These are phyloP conservation scores for Iguana delicatissima DNA, from an alignment of 2,797 vertebrate genomes.

Conservation along the genomic window DNA sequence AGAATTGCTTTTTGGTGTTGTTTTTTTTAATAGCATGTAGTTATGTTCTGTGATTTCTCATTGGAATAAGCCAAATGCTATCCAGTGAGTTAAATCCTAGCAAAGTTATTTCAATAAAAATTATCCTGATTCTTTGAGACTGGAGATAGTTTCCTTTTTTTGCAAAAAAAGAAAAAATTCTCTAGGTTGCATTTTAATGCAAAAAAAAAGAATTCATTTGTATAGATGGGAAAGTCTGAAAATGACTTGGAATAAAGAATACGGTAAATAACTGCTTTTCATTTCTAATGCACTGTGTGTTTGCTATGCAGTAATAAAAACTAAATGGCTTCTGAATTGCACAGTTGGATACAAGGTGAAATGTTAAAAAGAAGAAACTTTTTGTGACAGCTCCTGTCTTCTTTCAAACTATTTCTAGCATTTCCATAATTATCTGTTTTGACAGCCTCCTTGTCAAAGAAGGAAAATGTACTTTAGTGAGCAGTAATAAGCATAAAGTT, in stretches of 20 bases:
- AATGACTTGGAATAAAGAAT: conserved; percentile 56
- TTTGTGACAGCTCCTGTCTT: conserved; percentile 64
- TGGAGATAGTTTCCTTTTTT: neutral
- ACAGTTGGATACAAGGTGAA: conserved; percentile 64
- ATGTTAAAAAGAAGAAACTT: conserved; percentile 64
- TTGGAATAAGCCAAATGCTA: neutral
- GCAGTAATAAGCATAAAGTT: conserved; percentile 64
- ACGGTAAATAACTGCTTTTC: conserved; percentile 53
- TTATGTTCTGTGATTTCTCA: neutral
- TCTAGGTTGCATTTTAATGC: neutral
- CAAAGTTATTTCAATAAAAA: neutral
- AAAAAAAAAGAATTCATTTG: conserved; percentile 38
- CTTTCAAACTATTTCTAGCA: conserved; percentile 68
- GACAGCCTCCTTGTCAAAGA: conserved; percentile 67
- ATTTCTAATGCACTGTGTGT: conserved; percentile 56
- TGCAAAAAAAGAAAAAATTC: neutral
- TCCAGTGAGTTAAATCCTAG: neutral
- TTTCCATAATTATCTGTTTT: conserved; percentile 75
- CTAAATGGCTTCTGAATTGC: conserved; percentile 65
- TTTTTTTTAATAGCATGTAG: neutral
- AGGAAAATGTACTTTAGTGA: conserved; percentile 62
- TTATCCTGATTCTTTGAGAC: neutral
- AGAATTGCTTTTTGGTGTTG: too few relatives aligned
- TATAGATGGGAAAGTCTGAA: conserved; percentile 46
- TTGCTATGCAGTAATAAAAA: conserved; percentile 60